phyloP scores from a whole-genome alignment of 1,140 invertebrate species.

The Hylyphantes graminicola region DNA sequence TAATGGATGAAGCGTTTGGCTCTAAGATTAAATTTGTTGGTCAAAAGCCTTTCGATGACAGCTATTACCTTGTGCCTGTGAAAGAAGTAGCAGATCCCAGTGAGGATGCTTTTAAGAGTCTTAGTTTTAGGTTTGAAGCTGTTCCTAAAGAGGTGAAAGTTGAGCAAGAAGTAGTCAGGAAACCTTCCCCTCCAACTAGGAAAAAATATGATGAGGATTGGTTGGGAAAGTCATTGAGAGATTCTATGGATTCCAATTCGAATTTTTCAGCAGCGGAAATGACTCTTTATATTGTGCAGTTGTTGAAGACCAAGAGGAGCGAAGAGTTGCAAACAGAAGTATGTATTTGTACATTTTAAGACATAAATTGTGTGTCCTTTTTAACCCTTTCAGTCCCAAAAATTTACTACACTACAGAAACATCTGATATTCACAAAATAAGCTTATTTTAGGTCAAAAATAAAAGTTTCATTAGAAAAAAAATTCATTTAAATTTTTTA shows the following conservation, averaged over 20 bases:
- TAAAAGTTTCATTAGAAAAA: too few species aligned
- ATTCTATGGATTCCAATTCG: conserved; percentile 58
- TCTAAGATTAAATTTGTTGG: conserved; percentile 64
- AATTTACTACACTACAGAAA: too few species aligned
- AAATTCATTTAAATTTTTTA: too few species aligned
- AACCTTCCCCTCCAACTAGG: not conserved
- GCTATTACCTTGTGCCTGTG: conserved; percentile 23
- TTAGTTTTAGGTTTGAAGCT: conserved; percentile 45
- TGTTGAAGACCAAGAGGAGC: conserved; percentile 75
- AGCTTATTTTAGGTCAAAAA: too few species aligned
- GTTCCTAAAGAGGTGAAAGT: not conserved
- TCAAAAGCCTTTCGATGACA: conserved; percentile 33
- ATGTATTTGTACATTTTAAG: not conserved
- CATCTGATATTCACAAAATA: too few species aligned
- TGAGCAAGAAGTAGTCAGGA: not conserved
- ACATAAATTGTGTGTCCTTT: too few species aligned
- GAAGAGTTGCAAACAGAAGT: conserved; percentile 85
- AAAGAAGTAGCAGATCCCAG: conserved; percentile 3
- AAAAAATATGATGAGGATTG: conserved; percentile 31
- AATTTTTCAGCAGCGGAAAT: conserved; percentile 70
- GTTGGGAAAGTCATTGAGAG: conserved; percentile 50
- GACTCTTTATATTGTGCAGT: conserved; percentile 72
- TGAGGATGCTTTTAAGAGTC: conserved; percentile 19
- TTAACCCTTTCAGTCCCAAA: too few species aligned
- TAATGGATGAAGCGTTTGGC: conserved; percentile 62